These are phyloP conservation scores for Hippocampus comes DNA, from an alignment of 2,113 vertebrate genomes.

Conservation along the genomic window DNA sequence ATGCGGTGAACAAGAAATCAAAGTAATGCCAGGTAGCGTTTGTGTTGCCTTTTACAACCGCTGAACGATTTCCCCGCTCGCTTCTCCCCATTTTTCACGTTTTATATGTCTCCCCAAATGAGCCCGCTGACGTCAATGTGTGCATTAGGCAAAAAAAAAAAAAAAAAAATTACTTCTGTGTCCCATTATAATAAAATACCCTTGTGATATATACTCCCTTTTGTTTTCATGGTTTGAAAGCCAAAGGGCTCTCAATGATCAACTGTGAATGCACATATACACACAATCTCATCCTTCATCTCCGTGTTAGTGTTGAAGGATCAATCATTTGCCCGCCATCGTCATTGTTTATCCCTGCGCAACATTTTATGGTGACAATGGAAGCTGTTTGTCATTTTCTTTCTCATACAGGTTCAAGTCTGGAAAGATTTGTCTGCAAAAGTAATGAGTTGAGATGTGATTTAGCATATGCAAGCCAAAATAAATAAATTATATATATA, in stretches of 20 bases:
- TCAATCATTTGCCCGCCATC: conserved; percentile 55
- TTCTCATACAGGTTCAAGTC: conserved; percentile 9
- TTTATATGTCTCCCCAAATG: conserved; percentile 45
- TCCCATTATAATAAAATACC: conserved; percentile 46
- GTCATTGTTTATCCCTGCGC: conserved; percentile 44
- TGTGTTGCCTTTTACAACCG: conserved; percentile 29
- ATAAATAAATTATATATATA: too few relatives aligned
- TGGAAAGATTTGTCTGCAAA: conserved; percentile 22
- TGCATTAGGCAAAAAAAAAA: conserved; percentile 42
- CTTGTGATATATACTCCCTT: conserved; percentile 40
- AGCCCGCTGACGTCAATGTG: conserved; percentile 51
- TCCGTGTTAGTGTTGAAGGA: conserved; percentile 35
- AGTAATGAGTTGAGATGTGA: conserved; percentile 25
- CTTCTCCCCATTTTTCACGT: conserved; percentile 42
- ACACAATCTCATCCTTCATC: conserved; percentile 41
- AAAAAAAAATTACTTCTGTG: conserved; percentile 42
- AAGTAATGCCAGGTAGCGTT: conserved; percentile 30
- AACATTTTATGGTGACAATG: conserved; percentile 41
- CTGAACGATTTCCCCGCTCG: conserved; percentile 24
- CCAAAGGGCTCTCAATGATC: conserved; percentile 25
- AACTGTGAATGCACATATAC: conserved; percentile 23
- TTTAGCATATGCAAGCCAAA: conserved; percentile 1
- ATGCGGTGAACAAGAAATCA: conserved; percentile 5
- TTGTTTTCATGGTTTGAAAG: conserved; percentile 50
- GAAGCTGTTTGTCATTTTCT: conserved; percentile 33